Base-by-base conservation (phyloP, 2,888 invertebrate genomes). In the Eupithecia exiguata region DNA sequence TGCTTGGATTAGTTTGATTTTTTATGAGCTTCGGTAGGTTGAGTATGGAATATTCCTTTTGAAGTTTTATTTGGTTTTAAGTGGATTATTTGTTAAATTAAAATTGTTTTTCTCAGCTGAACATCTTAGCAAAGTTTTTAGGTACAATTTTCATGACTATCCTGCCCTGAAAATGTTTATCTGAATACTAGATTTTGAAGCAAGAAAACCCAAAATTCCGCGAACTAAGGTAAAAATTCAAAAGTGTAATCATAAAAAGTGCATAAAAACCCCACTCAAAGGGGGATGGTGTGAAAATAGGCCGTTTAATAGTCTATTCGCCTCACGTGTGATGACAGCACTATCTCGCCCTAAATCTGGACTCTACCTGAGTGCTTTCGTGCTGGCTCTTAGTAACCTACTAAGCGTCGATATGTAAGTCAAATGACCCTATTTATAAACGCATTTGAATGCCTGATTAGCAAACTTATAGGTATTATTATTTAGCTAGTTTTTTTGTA, bases 341-440 rank as follows among this genome's bases (percentile, higher is more conserved):
- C 83, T 93, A 92, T 93, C 92, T 84, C 82, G 90, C 78, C 89
- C 93, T 91, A 93, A 88, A 93, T 93, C 93, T 93, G 81, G 84
- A 81, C 84, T 84, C 81, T 82, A 80, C 79, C 81, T 79, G 79
- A 76, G 79, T 79, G 81, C 71, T 75, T 75, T 78, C 79, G 77
- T 79, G 74, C 80, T 81, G 69, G 78, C 73, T 78, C 71, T 78
- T 79, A 58, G 70, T 77, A 79, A 69, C 77, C 77, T 71, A 77
- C 77, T 77, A 61, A 65, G 49, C 66, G 40, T 40, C 40, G 38
- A 61, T 61, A 43, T 61, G 40, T 18, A n/a, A 25, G 58, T 14
- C 61, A 36, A 38, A 46, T 58, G 58, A 40, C 25, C 9, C 63
- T 36, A 12, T 38, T 65, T 65, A 36, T 5, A 38, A 5, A 36